Base-by-base conservation (phyloP, 2,797 vertebrate species). In the Bradypodion ventrale region DNA sequence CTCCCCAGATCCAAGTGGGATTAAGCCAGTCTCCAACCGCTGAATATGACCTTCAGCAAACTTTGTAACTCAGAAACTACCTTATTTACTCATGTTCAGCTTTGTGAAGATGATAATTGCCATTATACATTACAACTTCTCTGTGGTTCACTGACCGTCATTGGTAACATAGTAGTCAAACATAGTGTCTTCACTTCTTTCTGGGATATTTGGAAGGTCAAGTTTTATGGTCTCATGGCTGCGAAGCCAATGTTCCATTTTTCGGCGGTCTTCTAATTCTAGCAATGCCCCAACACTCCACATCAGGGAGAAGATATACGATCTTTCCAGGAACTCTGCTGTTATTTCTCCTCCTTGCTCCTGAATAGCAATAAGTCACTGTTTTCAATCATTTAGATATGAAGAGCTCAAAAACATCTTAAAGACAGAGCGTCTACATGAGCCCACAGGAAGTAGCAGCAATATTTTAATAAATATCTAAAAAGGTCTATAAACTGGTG, bases 281-380 rank as follows among this genome's bases (percentile, higher is more conserved):
- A 99, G 94, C 37, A 97, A 82, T 0, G 99, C 98, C 21, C 99
- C 98, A 0, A 97, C 21, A 63, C 99, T 99, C 98, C 99, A 99
- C 97, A 99, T 97, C 56, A 99, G 95, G 25, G 98, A 96, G 75
- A 99, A 99, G 77, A 98, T 40, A 19, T 98, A 99, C 15, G 99
- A 94, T 12, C 97, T 95, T 92, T 97, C 97, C 95, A 99, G 90
- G 90, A 98, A 96, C 73, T 95, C 96, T 21, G 89, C 87, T 4
- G 95, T 94, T 49, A 97, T 75, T 86, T 99, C 98, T 0, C 92
- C 95, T 29, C 96, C 94, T 90, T 98, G 97, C 25, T 99, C 98
- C 98, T 99, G 90, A 82, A 80, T 70, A 40, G 32, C 2, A 46
- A 59, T 87, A 16, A 86, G 56, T 27, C 2, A 1, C 6, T 81